Conservation (phyloP, 2,888 invertebrate species). For the Alviniconcha strummeri region DNA sequence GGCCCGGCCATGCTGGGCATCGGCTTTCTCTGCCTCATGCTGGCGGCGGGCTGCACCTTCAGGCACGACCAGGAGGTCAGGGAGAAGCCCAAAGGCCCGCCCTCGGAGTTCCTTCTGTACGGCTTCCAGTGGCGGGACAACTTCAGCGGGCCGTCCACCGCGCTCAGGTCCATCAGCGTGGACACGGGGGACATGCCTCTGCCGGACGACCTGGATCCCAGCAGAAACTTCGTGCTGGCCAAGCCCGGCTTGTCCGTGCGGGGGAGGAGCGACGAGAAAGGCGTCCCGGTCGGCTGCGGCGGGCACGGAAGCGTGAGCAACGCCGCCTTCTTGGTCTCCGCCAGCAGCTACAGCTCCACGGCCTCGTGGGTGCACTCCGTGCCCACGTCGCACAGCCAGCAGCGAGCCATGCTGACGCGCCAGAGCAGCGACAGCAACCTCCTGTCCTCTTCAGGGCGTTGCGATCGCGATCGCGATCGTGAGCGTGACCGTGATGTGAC, state of each 20-base stretch:
- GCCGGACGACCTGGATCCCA: conserved; percentile 21
- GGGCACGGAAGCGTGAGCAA: background rate
- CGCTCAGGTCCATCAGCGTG: background rate
- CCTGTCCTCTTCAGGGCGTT: background rate
- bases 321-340: background rate
- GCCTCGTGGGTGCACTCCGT: conserved; percentile 18
- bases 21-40: conserved; percentile 40
- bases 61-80: conserved; percentile 33
- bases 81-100: background rate
- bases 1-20: conserved; percentile 37
- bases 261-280: background rate
- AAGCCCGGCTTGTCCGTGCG: background rate
- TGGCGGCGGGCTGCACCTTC: conserved; percentile 39
- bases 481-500: background rate
- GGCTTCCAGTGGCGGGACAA: conserved; percentile 14
- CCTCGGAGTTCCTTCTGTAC: conserved; percentile 21
- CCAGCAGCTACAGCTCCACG: conserved; percentile 16
- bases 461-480: background rate
- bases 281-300: background rate
- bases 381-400: background rate
- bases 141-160: background rate
- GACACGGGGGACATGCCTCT: conserved; percentile 19
- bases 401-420: background rate
- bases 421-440: conserved; percentile 19
- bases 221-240: background rate